Base-by-base conservation (phyloP, 2,797 vertebrate genomes). In the Amphiprion clarkii region DNA sequence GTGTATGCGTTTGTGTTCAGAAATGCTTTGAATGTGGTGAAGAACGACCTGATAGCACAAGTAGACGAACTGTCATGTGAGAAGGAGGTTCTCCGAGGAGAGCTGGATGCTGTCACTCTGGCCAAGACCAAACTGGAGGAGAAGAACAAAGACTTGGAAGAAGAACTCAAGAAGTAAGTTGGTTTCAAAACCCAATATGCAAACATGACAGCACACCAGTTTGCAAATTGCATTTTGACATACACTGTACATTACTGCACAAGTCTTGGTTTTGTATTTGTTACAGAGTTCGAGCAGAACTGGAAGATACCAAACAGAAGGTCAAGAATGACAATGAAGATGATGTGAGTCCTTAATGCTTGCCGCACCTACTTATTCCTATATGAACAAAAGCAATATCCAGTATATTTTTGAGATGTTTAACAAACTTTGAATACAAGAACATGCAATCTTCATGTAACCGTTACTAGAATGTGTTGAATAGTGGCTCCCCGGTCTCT, bases 11-110 rank as follows among this genome's bases (percentile, higher is more conserved):
- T 36, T 66, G 11, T 74, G 66, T 79, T 9, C 74, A 99, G 98
- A 95, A 99, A 99, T 58, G 98, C 98, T 71, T 88, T 99, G 93
- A 99, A 99, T 33, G 96, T 99, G 89, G 98, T 98, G 88, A 99
- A 99, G 91, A 98, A 99, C 48, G 97, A 99, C 92, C 95, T 99
- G 85, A 99, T 99, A 44, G 96, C 97, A 36, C 96, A 95, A 58
- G 92, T 99, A 74, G 98, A 99, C 55, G 97, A 99, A 54, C 94
- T 99, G 46, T 94, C 96, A 0, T 97, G 98, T 67, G 97, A 99
- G 88, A 96, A 95, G 84, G 98, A 98, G 76, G 98, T 95, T 27
- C 93, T 99, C 84, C 96, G 92, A 65, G 96, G 95, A 1, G 98
- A 99, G 82, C 93, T 99, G 71, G 95, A 98, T 3, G 95, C 96